A percentile compares a stretch with the other conserved stretches of the same genome.
Evolutionary conservation across 1,140 invertebrate species (phyloP).

Genomic region (Vanessa tameamea): DNA sequence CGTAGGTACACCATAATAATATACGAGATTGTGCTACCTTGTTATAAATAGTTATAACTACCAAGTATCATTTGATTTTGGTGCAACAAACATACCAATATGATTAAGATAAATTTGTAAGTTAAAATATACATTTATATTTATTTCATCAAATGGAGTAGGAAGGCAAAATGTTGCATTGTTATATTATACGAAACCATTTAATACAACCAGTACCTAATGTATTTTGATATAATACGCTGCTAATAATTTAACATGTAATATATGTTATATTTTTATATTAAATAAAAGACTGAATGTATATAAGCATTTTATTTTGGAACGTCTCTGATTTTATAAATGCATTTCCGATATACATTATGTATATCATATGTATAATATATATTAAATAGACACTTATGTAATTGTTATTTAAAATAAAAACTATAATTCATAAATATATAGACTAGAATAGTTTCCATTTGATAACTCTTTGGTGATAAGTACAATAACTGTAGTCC

Average conservation of each 20-base stretch:
- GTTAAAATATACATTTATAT: no score
- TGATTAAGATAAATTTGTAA: no score
- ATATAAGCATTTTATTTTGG: slow-evolving; percentile 27
- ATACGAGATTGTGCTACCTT: no score
- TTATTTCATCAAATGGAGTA: no score
- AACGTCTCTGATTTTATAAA: slow-evolving; percentile 14
- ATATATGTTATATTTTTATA: slow-evolving; percentile 35
- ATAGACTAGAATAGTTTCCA: slow-evolving; percentile 11
- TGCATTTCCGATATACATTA: not conserved
- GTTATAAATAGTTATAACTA: no score
- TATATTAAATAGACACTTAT: no score
- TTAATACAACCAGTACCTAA: slow-evolving; percentile 6
- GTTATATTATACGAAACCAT: not conserved
- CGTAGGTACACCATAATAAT: no score
- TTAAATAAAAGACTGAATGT: slow-evolving; percentile 45
- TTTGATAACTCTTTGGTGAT: slow-evolving; percentile 21
- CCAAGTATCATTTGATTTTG: no score
- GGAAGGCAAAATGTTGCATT: no score
- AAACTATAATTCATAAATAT: not conserved
- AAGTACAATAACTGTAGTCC: not conserved
- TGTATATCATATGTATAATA: not conserved
- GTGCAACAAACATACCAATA: no score
- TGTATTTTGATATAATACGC: not conserved
- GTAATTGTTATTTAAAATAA: not conserved
- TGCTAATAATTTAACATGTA: slow-evolving; percentile 3